These are phyloP conservation scores for Limenitis camilla DNA, from an alignment of 2,888 invertebrate species.

Conservation along the genomic window DNA sequence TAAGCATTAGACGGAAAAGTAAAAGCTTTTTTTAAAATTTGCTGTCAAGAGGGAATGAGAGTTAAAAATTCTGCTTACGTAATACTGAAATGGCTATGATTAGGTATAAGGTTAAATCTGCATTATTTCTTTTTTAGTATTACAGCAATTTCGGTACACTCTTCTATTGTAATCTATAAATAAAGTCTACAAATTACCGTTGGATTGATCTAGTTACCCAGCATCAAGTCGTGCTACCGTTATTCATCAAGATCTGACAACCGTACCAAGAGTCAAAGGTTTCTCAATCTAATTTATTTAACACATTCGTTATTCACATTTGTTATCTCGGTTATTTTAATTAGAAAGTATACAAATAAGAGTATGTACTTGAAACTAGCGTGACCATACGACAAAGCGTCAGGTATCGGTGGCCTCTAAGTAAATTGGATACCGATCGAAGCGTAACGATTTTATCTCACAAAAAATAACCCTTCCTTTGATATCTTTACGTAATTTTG, in stretches of 20 bases:
- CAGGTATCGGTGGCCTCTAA: slow-evolving; percentile 49
- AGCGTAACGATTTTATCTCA: slow-evolving; percentile 59
- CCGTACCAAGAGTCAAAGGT: slow-evolving; percentile 28
- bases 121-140: too few relatives aligned
- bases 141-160: too few relatives aligned
- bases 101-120: too few relatives aligned
- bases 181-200: not conserved
- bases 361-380: slow-evolving; percentile 49
- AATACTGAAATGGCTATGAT: too few relatives aligned
- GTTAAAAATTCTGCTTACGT: too few relatives aligned
- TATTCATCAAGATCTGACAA: slow-evolving; percentile 25
- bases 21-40: too few relatives aligned
- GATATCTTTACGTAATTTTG: slow-evolving; percentile 53
- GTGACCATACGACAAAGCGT: slow-evolving; percentile 59
- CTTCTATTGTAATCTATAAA: too few relatives aligned
- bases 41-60: too few relatives aligned
- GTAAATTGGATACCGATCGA: slow-evolving; percentile 66
- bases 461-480: slow-evolving; percentile 54
- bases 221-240: slow-evolving; percentile 16
- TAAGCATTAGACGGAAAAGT: too few relatives aligned
- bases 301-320: slow-evolving; percentile 28
- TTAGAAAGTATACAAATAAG: slow-evolving; percentile 60
- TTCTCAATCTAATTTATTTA: slow-evolving; percentile 45
- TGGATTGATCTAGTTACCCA: not conserved
- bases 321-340: slow-evolving; percentile 56